A percentile compares a stretch with the other conserved stretches of the same genome.
phyloP scores from a whole-genome alignment of 2,797 vertebrate genomes.

The Lutjanus campechanus region DNA sequence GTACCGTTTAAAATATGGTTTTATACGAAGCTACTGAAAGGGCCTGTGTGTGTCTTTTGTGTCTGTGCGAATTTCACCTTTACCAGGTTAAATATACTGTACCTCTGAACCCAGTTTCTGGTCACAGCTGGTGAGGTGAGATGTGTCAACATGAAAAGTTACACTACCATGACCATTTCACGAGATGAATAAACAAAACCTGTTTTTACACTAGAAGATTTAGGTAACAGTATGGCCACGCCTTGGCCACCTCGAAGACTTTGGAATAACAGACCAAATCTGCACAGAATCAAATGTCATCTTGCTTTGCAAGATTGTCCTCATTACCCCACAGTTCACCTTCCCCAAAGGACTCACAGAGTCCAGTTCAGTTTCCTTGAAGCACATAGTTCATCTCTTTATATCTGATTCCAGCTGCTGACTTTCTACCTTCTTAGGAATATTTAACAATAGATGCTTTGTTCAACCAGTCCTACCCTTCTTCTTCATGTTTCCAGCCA shows the following conservation, averaged over 20 bases:
- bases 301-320: constrained; percentile 11
- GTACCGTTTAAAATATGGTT: constrained; percentile 47
- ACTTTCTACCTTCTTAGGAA: not conserved
- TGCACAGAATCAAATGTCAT: constrained; percentile 25
- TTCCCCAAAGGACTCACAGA: constrained; percentile 3
- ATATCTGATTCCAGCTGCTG: constrained; percentile 3
- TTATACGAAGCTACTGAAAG: constrained; percentile 46
- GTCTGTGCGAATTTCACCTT: constrained; percentile 23
- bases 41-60: not conserved
- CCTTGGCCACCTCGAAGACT: constrained; percentile 22
- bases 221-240: constrained; percentile 13
- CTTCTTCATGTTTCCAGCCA: constrained; percentile 13
- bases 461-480: constrained; percentile 5
- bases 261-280: constrained; percentile 44
- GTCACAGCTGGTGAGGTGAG: constrained; percentile 39
- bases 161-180: constrained; percentile 3
- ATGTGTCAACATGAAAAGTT: constrained; percentile 22
- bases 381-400: not conserved
- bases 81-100: constrained; percentile 6
- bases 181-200: constrained; percentile 46
- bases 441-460: constrained; percentile 43
- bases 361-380: not conserved
- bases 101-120: constrained; percentile 29
- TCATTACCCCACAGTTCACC: constrained; percentile 13
- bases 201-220: constrained; percentile 48